Evolutionary conservation across 2,888 invertebrate genomes (phyloP).

Genomic region (Caenorhabditis doughertyi): DNA sequence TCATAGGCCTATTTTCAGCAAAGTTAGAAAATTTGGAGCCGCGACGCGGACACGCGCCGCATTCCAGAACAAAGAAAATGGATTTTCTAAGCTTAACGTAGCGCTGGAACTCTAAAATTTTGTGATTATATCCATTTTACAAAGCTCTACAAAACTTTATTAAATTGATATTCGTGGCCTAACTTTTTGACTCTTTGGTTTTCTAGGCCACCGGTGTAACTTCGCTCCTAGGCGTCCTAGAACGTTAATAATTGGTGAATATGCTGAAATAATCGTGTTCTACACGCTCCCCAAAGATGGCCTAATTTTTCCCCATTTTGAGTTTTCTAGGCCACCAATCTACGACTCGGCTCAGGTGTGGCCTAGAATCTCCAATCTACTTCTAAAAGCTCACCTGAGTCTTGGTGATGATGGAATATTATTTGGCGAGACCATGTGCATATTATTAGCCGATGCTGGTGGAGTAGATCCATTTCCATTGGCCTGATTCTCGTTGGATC

Average conservation of each 20-base stretch:
- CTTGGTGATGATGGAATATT: constrained; percentile 58
- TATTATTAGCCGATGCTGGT: constrained; percentile 56
- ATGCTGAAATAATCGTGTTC: too few species aligned
- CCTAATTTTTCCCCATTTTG: too few species aligned
- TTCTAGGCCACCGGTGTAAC: background rate
- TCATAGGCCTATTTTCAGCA: background rate
- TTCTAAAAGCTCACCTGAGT: constrained; percentile 32
- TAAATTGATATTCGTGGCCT: background rate
- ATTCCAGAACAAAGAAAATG: background rate
- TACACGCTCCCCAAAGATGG: too few species aligned
- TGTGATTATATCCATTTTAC: background rate
- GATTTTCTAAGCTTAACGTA: background rate
- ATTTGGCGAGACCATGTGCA: constrained; percentile 41
- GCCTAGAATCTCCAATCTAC: too few species aligned
- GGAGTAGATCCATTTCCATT: constrained; percentile 55
- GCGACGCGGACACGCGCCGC: background rate
- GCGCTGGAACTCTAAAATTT: background rate
- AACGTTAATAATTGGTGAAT: too few species aligned
- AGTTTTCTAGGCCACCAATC: too few species aligned
- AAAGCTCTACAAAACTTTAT: background rate
- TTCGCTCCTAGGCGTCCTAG: background rate
- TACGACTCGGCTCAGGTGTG: too few species aligned
- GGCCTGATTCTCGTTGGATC: constrained; percentile 70
- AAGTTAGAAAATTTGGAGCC: background rate
- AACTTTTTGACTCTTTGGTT: background rate